Conservation (phyloP, 2,888 invertebrate species). For the Lissocephala sabroskyi region DNA sequence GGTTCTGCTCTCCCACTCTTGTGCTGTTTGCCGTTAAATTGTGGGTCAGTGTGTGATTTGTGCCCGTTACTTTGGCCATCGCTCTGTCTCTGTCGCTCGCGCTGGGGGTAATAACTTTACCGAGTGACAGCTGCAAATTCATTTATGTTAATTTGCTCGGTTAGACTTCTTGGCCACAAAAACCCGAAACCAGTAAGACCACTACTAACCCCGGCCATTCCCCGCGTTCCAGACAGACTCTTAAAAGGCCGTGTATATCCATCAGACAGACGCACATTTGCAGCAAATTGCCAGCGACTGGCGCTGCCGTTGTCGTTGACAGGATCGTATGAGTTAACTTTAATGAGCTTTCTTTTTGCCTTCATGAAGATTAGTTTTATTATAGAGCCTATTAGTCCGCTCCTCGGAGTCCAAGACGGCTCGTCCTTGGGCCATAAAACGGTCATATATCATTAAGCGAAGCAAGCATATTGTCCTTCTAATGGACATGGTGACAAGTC, state of each 20-base stretch:
- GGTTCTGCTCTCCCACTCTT: slow-evolving; percentile 27
- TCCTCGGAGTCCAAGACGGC: not conserved
- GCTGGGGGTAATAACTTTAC: slow-evolving; percentile 28
- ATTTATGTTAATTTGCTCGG: slow-evolving; percentile 60
- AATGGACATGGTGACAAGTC: too few species aligned
- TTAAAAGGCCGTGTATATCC: slow-evolving; percentile 16
- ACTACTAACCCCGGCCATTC: slow-evolving; percentile 5
- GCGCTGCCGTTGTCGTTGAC: slow-evolving; percentile 27
- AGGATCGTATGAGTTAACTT: slow-evolving; percentile 51
- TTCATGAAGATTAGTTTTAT: slow-evolving; percentile 59
- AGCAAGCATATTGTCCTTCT: too few species aligned
- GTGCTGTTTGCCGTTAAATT: slow-evolving; percentile 9
- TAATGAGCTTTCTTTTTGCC: slow-evolving; percentile 42
- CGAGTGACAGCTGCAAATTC: slow-evolving; percentile 60
- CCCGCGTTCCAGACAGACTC: slow-evolving; percentile 19
- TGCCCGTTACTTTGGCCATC: slow-evolving; percentile 9
- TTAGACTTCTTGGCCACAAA: slow-evolving; percentile 49
- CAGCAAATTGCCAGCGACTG: slow-evolving; percentile 20
- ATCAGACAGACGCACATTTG: slow-evolving; percentile 41
- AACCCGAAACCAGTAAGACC: slow-evolving; percentile 19
- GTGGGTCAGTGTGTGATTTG: slow-evolving; percentile 52
- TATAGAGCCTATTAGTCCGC: slow-evolving; percentile 51
- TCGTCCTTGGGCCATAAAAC: not conserved
- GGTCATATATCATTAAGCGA: too few species aligned
- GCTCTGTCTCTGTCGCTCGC: not conserved